phyloP scores from a whole-genome alignment of 2,888 invertebrate genomes.

The Spisula subtruncata region DNA sequence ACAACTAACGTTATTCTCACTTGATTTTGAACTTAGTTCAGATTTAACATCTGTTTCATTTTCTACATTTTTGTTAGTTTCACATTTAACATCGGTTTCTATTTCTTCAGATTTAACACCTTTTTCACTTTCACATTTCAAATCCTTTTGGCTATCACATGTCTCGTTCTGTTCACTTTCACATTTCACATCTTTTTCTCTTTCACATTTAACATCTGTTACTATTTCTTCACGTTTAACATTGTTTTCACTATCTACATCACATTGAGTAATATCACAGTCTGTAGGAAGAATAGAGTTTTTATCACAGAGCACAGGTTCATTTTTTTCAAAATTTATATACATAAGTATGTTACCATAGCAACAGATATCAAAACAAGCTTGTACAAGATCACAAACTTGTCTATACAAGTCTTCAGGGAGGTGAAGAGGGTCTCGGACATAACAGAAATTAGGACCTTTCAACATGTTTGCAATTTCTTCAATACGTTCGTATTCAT shows the following conservation, averaged over 20 bases:
- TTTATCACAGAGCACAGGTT: slow-evolving; percentile 18
- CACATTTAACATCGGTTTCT: neutral
- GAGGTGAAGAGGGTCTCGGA: slow-evolving; percentile 77
- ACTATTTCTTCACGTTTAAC: neutral
- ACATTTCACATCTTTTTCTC: neutral
- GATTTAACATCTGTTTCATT: neutral
- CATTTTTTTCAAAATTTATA: slow-evolving; percentile 9
- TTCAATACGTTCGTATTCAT: neutral
- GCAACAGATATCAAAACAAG: slow-evolving; percentile 78
- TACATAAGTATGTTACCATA: slow-evolving; percentile 74
- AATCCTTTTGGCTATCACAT: neutral
- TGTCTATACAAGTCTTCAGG: slow-evolving; percentile 64
- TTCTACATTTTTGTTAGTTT: neutral
- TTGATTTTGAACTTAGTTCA: neutral
- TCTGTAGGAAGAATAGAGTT: neutral
- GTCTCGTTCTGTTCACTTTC: neutral
- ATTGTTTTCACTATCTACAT: neutral
- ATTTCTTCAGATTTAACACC: neutral
- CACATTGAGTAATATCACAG: slow-evolving; percentile 28
- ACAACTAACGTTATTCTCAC: neutral
- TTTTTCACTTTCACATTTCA: neutral
- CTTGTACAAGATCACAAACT: slow-evolving; percentile 75
- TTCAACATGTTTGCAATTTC: slow-evolving; percentile 45
- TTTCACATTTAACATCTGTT: neutral
- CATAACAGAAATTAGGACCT: slow-evolving; percentile 70